A percentile compares a stretch with the other conserved stretches of the same genome.
Conservation (phyloP, 2,113 vertebrate species). For the Aegotheles bennettii region DNA sequence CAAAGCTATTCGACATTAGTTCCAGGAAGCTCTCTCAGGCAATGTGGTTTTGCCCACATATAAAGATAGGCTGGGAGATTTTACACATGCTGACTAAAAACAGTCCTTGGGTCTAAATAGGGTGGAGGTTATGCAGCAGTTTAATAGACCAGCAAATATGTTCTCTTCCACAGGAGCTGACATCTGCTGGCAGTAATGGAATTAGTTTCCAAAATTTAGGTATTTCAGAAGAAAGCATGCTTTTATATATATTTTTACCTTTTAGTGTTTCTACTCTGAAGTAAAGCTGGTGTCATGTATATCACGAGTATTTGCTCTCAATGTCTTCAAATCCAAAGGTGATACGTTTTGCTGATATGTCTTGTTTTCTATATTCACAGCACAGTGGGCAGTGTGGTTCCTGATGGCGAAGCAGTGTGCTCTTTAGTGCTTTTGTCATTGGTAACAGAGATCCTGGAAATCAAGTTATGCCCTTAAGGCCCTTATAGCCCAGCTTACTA, state of each 20-base stretch:
- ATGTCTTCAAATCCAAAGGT: neutral
- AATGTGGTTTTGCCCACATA: neutral
- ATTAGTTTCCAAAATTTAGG: neutral
- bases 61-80: neutral
- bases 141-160: neutral
- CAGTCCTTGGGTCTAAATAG: neutral
- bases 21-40: neutral
- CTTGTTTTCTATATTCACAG: neutral
- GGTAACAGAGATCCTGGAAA: neutral
- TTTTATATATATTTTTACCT: neutral
- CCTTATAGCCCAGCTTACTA: neutral
- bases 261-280: neutral
- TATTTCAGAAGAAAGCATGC: neutral
- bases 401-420: neutral
- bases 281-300: neutral
- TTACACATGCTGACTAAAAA: neutral
- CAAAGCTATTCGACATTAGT: neutral
- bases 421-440: neutral
- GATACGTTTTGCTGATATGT: neutral
- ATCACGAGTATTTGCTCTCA: neutral
- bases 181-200: neutral
- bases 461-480: neutral
- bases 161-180: neutral
- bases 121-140: neutral
- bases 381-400: neutral